Evolutionary conservation across 1,140 invertebrate species (phyloP).

Genomic region (Ruditapes philippinarum): DNA sequence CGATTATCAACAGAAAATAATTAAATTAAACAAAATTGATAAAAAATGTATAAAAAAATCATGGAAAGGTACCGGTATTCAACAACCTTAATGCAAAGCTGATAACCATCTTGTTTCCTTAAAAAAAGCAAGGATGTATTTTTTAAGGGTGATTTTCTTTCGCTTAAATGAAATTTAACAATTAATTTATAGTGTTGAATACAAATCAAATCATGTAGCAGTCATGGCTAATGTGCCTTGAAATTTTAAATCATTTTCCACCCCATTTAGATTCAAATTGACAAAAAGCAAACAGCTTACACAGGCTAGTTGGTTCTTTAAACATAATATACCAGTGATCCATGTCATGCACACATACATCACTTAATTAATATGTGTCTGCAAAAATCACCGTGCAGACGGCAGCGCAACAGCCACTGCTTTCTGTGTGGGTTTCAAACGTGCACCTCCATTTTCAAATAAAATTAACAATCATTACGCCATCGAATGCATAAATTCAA

Average conservation of each 20-base stretch:
- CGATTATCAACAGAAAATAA: too few relatives aligned
- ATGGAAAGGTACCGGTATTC: too few relatives aligned
- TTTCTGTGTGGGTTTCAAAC: too few relatives aligned
- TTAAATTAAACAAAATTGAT: too few relatives aligned
- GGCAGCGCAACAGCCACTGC: too few relatives aligned
- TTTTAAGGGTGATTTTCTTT: background rate
- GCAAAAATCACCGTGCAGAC: background rate
- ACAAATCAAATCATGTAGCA: slow-evolving; percentile 26
- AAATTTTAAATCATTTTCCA: slow-evolving; percentile 57
- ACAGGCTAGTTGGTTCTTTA: background rate
- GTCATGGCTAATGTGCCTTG: slow-evolving; percentile 37
- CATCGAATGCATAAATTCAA: too few relatives aligned
- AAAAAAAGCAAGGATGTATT: background rate
- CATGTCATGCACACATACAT: background rate
- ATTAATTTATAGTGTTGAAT: slow-evolving; percentile 44
- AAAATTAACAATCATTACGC: too few relatives aligned
- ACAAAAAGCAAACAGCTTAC: slow-evolving; percentile 9
- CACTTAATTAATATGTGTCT: slow-evolving; percentile 18
- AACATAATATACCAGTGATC: background rate
- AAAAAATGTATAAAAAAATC: too few relatives aligned
- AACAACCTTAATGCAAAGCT: background rate
- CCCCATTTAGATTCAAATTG: slow-evolving; percentile 30
- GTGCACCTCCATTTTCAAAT: too few relatives aligned
- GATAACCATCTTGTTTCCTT: background rate
- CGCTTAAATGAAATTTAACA: slow-evolving; percentile 41